Base-by-base conservation (phyloP, 2,888 invertebrate genomes). In the Trichacis sp. region DNA sequence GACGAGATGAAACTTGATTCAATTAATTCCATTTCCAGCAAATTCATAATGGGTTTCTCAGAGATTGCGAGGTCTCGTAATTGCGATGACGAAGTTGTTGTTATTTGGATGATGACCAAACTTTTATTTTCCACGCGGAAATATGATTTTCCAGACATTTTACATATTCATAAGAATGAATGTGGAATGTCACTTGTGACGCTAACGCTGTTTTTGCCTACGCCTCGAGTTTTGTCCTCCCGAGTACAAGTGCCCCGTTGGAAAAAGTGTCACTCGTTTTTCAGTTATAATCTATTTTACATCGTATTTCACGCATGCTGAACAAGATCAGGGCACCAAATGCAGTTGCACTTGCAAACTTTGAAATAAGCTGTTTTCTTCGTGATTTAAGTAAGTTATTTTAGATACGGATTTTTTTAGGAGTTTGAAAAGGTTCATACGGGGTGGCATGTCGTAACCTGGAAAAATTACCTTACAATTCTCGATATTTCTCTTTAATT, bases 211-310 rank as follows among this genome's bases (percentile, higher is more conserved):
- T 42, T 42, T 42, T 42, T 42, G 18, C 42, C 17, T 3, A 17
- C n/a, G 42, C 6, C 17, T 5, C 15, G 9, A 42, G 42, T 42
- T 17, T 42, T 11, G 12, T n/a, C 42, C 42, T 42, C 42, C 12
- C n/a, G 42, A 42, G 42, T 42, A 42, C 42, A 42, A 42, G 42
- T 17, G 42, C 42, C 17, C 42, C 14, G 42, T 15, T n/a, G 12
- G 4, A 42, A 42, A 42, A 18, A 42, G 42, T 18, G 42, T 42
- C 18, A 42, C 42, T 42, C 42, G 42, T 42, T 38, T 38, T 38
- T n/a, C 14, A 38, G 14, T 38, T 18, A 42, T 42, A 42, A 42
- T 42, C 42, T 42, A 42, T 42, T 42, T 42, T 42, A 42, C 42
- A 42, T 42, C 18, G 18, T 18, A 42, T 42, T 42, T 42, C 17